Evolutionary conservation across 2,113 vertebrate species (phyloP).

Genomic region (Microcebus griseorufus): DNA sequence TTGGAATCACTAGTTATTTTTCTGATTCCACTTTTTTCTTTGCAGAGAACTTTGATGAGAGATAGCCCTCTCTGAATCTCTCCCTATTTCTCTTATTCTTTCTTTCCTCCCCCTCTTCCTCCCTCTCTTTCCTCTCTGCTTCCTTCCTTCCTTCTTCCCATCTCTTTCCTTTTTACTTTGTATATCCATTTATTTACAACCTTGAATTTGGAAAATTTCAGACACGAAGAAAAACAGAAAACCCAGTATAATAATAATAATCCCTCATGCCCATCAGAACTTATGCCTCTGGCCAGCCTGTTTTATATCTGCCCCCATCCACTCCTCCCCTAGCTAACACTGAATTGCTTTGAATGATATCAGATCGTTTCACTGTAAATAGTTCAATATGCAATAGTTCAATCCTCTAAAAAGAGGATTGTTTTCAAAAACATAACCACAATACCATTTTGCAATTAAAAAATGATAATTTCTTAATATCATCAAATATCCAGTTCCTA

Average conservation of each 20-base stretch:
- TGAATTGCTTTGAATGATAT: background rate
- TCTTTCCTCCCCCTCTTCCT: fast-evolving
- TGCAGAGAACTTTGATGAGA: background rate
- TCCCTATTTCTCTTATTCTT: background rate
- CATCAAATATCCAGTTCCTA: background rate
- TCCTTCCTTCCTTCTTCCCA: background rate
- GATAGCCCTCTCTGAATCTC: background rate
- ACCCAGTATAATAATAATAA: background rate
- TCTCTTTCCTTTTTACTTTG: background rate
- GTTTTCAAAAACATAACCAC: background rate
- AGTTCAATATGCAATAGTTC: background rate
- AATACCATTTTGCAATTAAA: background rate
- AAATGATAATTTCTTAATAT: background rate
- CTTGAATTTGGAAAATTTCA: background rate
- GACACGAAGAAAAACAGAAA: background rate
- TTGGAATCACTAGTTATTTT: background rate
- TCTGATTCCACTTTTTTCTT: background rate
- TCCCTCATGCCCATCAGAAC: background rate
- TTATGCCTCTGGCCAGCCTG: background rate
- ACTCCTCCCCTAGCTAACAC: background rate
- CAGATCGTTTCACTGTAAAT: background rate
- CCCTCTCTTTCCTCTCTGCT: background rate
- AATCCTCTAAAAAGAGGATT: background rate
- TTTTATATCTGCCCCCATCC: background rate
- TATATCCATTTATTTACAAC: background rate